Base-by-base conservation (phyloP, 2,888 invertebrate species). In the Oasisia sp. region DNA sequence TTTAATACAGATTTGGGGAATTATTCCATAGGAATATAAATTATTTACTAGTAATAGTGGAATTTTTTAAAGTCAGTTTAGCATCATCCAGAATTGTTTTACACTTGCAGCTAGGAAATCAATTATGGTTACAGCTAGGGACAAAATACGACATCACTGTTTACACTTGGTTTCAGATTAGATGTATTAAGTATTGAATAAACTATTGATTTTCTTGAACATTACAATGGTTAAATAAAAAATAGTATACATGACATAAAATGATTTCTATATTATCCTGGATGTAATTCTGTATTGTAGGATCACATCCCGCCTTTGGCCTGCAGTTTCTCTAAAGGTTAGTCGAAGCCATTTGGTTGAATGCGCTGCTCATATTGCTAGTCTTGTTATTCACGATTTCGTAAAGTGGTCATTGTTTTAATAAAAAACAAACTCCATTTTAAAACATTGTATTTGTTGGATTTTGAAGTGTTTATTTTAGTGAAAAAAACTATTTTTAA, bases 251-350 rank as follows among this genome's bases (percentile, higher is more conserved):
- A 14, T 74, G 14, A 74, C n/a, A 74, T 27, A 19, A 74, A 74
- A 74, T 74, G 27, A 74, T 74, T 0, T 27, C 74, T 74, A 27
- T 19, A 74, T 74, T 19, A 74, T 27, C 27, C 19, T 74, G 19
- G 74, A 74, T n/a, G n/a, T 74, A 27, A 19, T 9, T 56, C 9
- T 38, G 91, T 56, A 44, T 92, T 93, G 32, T 56, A 93, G 93
- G 92, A 89, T 38, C 50, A 91, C 11, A 56, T 93, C 32, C 92
- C 93, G 38, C 95, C 95, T 45, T 91, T 95, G 92, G 95, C 95
- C 2, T 95, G 95, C 93, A 95, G 97, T 97, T 93, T 95, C 97
- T 93, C 97, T 97, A 92, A 97, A 97, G 94, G 97, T 98, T 95
- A 93, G 93, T 92, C 11, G 9, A 90, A 32, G 38, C 27, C 38